Percentiles rank a stretch among this genome's conserved stretches.
phyloP scores from a whole-genome alignment of 1,140 invertebrate genomes.

The Thaumatotibia leucotreta region DNA sequence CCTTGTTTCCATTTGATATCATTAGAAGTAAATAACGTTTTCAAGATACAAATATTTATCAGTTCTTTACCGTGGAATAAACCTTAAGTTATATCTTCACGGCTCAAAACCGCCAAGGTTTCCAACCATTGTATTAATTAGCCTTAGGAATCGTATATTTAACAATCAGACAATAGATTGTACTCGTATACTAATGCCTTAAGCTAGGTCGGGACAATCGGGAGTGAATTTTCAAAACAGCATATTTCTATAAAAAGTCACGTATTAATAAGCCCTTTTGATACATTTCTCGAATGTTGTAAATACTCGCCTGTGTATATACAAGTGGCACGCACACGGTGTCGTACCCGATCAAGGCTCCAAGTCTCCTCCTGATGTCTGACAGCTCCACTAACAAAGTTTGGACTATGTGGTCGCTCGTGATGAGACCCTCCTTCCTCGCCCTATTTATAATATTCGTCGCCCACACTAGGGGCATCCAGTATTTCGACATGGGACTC shows the following conservation, averaged over 20 bases:
- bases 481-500: constrained; percentile 93
- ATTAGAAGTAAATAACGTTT: neutral
- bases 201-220: neutral
- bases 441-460: constrained; percentile 93
- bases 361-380: constrained; percentile 87
- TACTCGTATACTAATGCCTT: neutral
- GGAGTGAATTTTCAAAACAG: too few relatives aligned
- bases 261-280: too few relatives aligned
- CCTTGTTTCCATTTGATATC: neutral
- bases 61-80: neutral
- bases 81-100: neutral
- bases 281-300: too few relatives aligned
- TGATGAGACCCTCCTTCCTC: constrained; percentile 87
- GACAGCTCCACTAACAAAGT: constrained; percentile 89
- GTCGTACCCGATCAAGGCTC: constrained; percentile 93
- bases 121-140: neutral
- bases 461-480: constrained; percentile 95
- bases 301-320: constrained; percentile 93
- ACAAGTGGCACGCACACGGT: constrained; percentile 98
- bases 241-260: too few relatives aligned
- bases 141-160: neutral
- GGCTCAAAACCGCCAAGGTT: neutral
- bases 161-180: neutral
- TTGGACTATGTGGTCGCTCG: constrained; percentile 91
- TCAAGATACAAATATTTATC: constrained; percentile 26